Conservation (phyloP, 2,113 vertebrate species). For the Chascanopsetta lugubris region DNA sequence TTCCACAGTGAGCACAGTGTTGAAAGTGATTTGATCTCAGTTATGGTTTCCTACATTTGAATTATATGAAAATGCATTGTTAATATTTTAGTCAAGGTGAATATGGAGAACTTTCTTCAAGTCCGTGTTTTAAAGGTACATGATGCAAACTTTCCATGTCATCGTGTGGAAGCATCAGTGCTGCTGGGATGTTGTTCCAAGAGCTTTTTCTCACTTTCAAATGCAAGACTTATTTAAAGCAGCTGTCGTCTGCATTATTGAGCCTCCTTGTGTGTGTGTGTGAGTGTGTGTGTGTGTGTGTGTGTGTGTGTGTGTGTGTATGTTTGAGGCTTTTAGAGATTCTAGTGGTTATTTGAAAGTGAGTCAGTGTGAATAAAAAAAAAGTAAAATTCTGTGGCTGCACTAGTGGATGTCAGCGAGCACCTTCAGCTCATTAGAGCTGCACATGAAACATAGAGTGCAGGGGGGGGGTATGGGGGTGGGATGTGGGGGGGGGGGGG, state of each 20-base stretch:
- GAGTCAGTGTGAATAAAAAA: not conserved
- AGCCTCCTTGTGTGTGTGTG: not conserved
- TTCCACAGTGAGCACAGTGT: not conserved
- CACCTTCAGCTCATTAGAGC: slow-evolving; percentile 48
- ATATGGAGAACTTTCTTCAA: not conserved
- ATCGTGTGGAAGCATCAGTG: not conserved
- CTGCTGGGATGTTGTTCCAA: not conserved
- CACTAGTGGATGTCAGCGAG: slow-evolving; percentile 8
- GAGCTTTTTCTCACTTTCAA: slow-evolving; percentile 2
- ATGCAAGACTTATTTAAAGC: not conserved
- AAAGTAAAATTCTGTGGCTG: slow-evolving; percentile 40
- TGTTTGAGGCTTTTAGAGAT: slow-evolving; percentile 4
- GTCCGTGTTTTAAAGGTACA: not conserved
- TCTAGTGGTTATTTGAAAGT: slow-evolving; percentile 10
- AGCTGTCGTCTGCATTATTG: not conserved
- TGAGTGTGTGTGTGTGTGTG: not conserved
- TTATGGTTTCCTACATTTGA: not conserved
- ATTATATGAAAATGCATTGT: not conserved
- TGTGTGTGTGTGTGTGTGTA: not conserved
- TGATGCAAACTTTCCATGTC: not conserved
- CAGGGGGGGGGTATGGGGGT: slow-evolving; percentile 27
- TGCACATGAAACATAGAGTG: slow-evolving; percentile 21
- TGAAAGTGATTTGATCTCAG: not conserved
- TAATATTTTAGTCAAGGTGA: not conserved
- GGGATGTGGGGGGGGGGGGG: slow-evolving; percentile 31